Base-by-base conservation (phyloP, 2,797 vertebrate species). In the Sphenodon punctatus region DNA sequence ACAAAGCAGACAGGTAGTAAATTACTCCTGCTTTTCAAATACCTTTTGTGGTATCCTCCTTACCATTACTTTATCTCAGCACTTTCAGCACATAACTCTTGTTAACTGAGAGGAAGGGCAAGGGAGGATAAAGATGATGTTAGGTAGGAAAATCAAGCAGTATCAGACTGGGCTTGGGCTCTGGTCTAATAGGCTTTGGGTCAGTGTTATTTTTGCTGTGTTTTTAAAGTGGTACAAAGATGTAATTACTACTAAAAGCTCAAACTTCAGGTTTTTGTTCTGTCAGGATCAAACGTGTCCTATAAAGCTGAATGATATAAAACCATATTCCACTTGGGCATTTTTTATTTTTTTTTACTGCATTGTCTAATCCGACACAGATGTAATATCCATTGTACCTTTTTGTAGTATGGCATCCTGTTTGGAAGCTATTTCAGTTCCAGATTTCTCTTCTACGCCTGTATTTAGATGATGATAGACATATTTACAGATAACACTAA, bases 1-100 rank as follows among this genome's bases (percentile, higher is more conserved):
- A 92, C 88, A 94, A 94, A 94, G 90, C 92, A 94, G 94, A 93
- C 92, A 43, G 59, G 78, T 88, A 93, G 93, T 95, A 95, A 95
- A 95, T 94, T 94, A 92, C 91, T 88, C 66, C 75, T 90, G 84
- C 86, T 91, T 95, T 92, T 93, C 94, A 90, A 92, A 94, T 87
- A 93, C 88, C 91, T 91, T 89, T 84, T 91, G 91, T 13, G 8
- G 93, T 88, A 90, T 94, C 92, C 91, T 93, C 91, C 92, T 95
- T 87, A 91, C 93, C 89, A 83, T 94, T 95, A 90, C 94, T 95
- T 96, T 95, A 94, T 95, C 95, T 96, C 93, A 93, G 94, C 93
- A 91, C 91, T 94, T 92, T 90, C 49, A 80, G 91, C 85, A 78
- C 92, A 91, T 89, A 91, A 95, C 89, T 91, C 93, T 92, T 91